Base-by-base conservation (phyloP, 1,140 invertebrate species). In the Habropoda laboriosa region DNA sequence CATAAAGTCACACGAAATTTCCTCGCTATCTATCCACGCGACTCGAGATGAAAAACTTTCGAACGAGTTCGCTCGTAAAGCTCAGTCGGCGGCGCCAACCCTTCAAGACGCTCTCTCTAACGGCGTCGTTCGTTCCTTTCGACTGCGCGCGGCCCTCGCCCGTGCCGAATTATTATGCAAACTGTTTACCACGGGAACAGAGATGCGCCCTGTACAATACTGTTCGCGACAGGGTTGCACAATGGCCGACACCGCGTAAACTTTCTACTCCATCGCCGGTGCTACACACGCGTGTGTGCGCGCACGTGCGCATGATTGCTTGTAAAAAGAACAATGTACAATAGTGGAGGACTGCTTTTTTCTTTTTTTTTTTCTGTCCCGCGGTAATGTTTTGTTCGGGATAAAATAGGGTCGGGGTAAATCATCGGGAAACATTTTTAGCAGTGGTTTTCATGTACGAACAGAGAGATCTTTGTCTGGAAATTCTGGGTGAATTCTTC, bases 41-140 rank as follows among this genome's bases (percentile, higher is more conserved):
- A 10, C 10, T 42, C 30, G 45, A 63, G 63, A 84, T 83, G 81
- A 84, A 83, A 84, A 83, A 83, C 40, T 71, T 63, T 64, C 27
- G 67, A 74, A 68, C 61, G 49, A 79, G 75, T 63, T 68, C 40
- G 55, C 80, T 73, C 82, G 71, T 77, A 76, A 84, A 85, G 78
- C 55, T 27, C 21, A 4, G n/a, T n/a, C 32, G 30, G 24, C 24
- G 60, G 53, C 58, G 49, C 55, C n/a, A 42, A n/a, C 24, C n/a
- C 47, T 38, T 55, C 32, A 7, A 68, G 30, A n/a, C 30, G 42
- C 57, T 49, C n/a, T n/a, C n/a, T 30, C 24, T 24, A 51, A 63
- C 42, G 16, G 27, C 47, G 27, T 72, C 47, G 27, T 66, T 51
- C 75, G 27, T 53, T 16, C 32, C 16, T 55, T 68, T 60, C 79